Evolutionary conservation across 23 tunicate genomes (phyloP), one percentile per base, ranked within the genome.

Genomic region (Trididemnum nubilum): DNA sequence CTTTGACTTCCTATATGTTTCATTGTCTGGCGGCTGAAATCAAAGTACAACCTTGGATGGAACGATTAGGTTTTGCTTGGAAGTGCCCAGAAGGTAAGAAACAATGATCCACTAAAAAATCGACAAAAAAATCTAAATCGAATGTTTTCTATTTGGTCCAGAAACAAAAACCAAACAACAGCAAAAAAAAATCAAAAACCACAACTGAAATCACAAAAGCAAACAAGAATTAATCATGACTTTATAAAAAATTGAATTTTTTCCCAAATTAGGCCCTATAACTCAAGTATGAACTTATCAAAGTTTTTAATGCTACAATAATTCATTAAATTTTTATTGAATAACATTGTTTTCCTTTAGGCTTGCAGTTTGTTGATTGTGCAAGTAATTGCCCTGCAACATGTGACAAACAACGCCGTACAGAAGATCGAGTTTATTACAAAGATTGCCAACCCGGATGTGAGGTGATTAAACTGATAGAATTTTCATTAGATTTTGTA

Each of bases 371-470:
- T 59, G 80, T 29, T 24, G 76, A 82, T 18, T 89, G 94, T 64
- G 81, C 69, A 78, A 57, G 81, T 36, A 25, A 37, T 44, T 89
- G 94, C 36, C 88, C 94, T 2, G 4, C 23, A 52, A 78, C 94
- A 21, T 89, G 94, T 67, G 85, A 89, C 2, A 28, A 24, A 19
- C 58, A 59, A 24, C 38, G 72, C 12, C 57, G 51, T 4, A 36
- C 21, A 4, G 1, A 15, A 2, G 2, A 27, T 31, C 15, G 67
- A 15, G 31, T 70, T 54, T 89, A 88, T 37, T 19, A 57, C 36
- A 85, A 83, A 36, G 67, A 83, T 38, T 89, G 94, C 57, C 29
- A 73, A 28, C 94, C 94, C 24, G 94, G 94, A 12, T 89, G 94
- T 61, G 79, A 89, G 88, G 94, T 88, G 37, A 33, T 0, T 29